These are phyloP conservation scores for Teleogryllus oceanicus DNA, from an alignment of 2,888 invertebrate species.

Conservation along the genomic window DNA sequence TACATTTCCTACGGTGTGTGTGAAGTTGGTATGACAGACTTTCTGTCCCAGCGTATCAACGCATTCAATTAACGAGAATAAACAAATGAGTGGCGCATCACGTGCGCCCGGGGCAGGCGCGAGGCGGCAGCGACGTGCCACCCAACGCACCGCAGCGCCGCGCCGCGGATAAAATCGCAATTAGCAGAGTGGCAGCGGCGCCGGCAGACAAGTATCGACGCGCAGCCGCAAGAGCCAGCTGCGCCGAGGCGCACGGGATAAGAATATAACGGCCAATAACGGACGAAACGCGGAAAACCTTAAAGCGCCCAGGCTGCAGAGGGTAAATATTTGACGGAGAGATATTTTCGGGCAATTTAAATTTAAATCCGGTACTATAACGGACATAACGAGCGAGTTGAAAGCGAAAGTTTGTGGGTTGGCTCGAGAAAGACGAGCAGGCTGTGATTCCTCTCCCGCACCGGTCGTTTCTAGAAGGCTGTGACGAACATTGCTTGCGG, in stretches of 20 bases:
- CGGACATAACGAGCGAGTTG: neutral
- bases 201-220: neutral
- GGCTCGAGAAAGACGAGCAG: neutral
- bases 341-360: constrained; percentile 9
- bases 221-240: neutral
- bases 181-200: neutral
- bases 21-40: too few species aligned
- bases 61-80: too few species aligned
- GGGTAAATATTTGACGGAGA: constrained; percentile 6
- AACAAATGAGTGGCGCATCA: too few species aligned
- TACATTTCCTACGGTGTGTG: too few species aligned
- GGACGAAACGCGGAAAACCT: neutral
- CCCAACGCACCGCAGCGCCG: too few species aligned
- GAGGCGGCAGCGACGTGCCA: neutral
- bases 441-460: neutral
- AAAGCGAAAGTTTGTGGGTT: neutral
- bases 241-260: neutral
- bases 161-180: neutral
- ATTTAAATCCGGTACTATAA: constrained; percentile 1
- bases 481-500: neutral
- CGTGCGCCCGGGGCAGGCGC: too few species aligned
- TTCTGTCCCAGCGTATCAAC: too few species aligned
- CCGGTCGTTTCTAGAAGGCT: neutral
- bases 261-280: constrained; percentile 9
- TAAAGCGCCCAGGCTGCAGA: neutral